Evolutionary conservation across 1,140 invertebrate genomes (phyloP), one percentile per base, ranked within the genome.

Genomic region (Drosophila teissieri): DNA sequence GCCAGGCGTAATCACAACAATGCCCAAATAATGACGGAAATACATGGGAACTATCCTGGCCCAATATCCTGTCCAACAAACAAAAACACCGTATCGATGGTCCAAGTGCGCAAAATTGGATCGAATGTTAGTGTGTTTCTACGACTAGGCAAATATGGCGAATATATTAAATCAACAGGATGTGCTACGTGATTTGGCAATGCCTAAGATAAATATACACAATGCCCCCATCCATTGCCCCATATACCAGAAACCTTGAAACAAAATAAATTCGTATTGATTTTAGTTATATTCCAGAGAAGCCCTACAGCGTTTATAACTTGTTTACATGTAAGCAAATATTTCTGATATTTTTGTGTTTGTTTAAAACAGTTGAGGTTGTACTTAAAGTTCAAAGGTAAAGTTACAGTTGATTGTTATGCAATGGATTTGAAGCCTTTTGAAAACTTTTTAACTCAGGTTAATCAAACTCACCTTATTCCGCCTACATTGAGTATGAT

Each of bases 401-500:
- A 27, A 6, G 6, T 27, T 27, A 27, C 6, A 27, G 27, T 27
- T 6, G 1, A 7, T 8, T 8, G 1, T 31, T 31, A 31, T 31
- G 7, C 27, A 31, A 7, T 31, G 7, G 7, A 31, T 31, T 31
- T 8, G 2, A 31, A n/a, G n/a, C n/a, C n/a, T n/a, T n/a, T n/a
- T n/a, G n/a, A n/a, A n/a, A n/a, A 19, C 19, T 19, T 12, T 14
- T 37, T 14, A 4, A 14, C 4, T 14, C 14, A 2, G 17, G 1
- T 42, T 42, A 42, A 42, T 4, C 4, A 1, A 15, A 48, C 91
- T 76, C 54, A 94, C 94, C 94, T 93, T 92, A 99, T 98, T 45
- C 98, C 98, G 60, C 98, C 98, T 79, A 99, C 97, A 94, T 99
- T 99, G 77, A 99, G 95, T 91, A 99, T 97, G 76, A 99, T 98